Conservation (phyloP, 2,888 invertebrate species). For the Empis stercorea region DNA sequence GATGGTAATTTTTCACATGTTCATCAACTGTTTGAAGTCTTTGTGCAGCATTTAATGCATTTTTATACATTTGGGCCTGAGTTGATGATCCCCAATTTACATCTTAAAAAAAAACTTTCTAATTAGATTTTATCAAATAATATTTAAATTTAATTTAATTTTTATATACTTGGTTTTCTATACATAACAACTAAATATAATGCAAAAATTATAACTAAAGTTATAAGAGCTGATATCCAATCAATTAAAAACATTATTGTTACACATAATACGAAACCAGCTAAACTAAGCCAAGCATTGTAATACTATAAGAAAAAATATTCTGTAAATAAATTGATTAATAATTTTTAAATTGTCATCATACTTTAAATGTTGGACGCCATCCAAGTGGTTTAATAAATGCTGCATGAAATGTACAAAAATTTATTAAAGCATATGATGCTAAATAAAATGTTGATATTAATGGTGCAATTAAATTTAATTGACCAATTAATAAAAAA, state of each 20-base stretch:
- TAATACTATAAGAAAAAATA: slow-evolving; percentile 55
- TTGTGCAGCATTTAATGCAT: slow-evolving; percentile 74
- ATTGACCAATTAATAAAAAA: slow-evolving; percentile 76
- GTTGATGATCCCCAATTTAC: slow-evolving; percentile 98
- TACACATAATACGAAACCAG: slow-evolving; percentile 71
- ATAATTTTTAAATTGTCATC: neutral
- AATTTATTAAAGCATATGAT: slow-evolving; percentile 87
- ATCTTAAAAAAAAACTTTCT: slow-evolving; percentile 40
- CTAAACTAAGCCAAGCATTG: slow-evolving; percentile 79
- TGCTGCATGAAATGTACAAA: slow-evolving; percentile 90
- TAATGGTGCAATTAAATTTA: slow-evolving; percentile 81
- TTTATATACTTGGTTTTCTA: slow-evolving; percentile 65
- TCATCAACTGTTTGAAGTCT: slow-evolving; percentile 73
- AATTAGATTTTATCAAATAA: slow-evolving; percentile 1
- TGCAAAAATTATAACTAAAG: slow-evolving; percentile 74
- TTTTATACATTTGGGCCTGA: slow-evolving; percentile 91
- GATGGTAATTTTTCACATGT: slow-evolving; percentile 96
- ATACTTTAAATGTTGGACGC: slow-evolving; percentile 77
- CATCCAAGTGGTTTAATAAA: slow-evolving; percentile 78
- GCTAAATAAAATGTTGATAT: slow-evolving; percentile 94
- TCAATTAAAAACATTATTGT: slow-evolving; percentile 91
- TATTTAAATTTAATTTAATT: slow-evolving; percentile 4
- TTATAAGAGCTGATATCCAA: slow-evolving; percentile 85
- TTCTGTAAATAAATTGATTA: slow-evolving; percentile 1
- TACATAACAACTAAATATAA: slow-evolving; percentile 88